These are phyloP conservation scores for Cisticola juncidis DNA, from an alignment of 2,113 vertebrate genomes.

Conservation along the genomic window DNA sequence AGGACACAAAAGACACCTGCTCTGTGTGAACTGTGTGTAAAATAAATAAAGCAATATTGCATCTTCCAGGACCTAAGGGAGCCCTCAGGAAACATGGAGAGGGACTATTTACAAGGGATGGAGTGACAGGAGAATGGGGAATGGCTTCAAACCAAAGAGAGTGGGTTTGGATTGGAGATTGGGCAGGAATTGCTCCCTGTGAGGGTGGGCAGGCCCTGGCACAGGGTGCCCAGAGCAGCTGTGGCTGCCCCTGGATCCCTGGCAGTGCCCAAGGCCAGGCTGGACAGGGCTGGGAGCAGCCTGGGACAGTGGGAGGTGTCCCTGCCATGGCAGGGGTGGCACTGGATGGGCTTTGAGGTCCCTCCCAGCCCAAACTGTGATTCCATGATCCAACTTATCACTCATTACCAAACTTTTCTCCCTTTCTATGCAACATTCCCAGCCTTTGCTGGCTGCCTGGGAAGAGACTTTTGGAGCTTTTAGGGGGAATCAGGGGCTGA, in stretches of 20 bases:
- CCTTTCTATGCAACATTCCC: not conserved
- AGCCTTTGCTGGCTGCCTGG: accelerated
- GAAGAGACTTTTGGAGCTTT: not conserved
- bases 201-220: not conserved
- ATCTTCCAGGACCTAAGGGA: not conserved
- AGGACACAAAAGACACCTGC: not conserved
- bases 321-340: not conserved
- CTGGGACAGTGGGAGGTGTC: not conserved
- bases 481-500: not conserved
- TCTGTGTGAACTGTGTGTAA: accelerated
- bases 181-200: accelerated
- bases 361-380: not conserved
- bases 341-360: not conserved
- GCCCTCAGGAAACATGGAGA: not conserved
- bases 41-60: not conserved
- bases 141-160: not conserved
- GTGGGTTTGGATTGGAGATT: not conserved
- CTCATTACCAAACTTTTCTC: not conserved
- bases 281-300: not conserved
- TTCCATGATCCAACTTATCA: not conserved
- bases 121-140: not conserved
- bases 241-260: not conserved
- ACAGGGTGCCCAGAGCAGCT: not conserved
- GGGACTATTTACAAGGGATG: not conserved
- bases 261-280: not conserved